Base-by-base conservation (phyloP, 1,140 invertebrate species). In the Drosophila burlai region DNA sequence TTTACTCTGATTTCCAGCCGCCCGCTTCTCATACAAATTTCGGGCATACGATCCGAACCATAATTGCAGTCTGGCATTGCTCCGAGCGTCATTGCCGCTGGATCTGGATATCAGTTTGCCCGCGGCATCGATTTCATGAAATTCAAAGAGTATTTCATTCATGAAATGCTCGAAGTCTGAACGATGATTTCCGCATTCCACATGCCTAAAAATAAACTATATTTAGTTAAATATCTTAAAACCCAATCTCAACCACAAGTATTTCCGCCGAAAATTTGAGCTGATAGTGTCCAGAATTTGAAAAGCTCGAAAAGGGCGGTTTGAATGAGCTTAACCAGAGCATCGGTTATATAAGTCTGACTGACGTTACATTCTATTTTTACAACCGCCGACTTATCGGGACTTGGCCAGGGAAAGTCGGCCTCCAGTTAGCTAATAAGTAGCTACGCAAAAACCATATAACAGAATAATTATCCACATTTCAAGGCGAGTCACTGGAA, bases 101-200 rank as follows among this genome's bases (percentile, higher is more conserved):
- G 46, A 71, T 81, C 26, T 13, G 54, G 46, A 71, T 81, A 83
- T 89, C 74, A 63, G 76, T 61, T 85, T 9, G 49, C 68, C 64
- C 21, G 54, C 26, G 29, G 81, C 82, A 74, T 83, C 71, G 81
- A 75, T 87, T 80, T 77, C 83, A 49, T 36, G 42, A 63, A 81
- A 86, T 78, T 84, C 26, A 50, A 60, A 67, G 47, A 67, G 47
- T 80, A 65, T 36, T 87, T 76, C 83, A 87, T 87, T 89, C 83
- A 87, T 89, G 50, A 89, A 77, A 54, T n/a, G 38, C 29, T 18
- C 45, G n/a, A 55, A 42, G 63, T 47, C 58, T 71, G 68, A 63
- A 54, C 54, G 47, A 68, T 63, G 69, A 62, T 75, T 87, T 87
- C 84, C 84, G 84, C 84, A 89, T 87, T 89, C 80, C 80, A 64